Evolutionary conservation across 2,888 invertebrate genomes (phyloP), one percentile per base, ranked within the genome.

Genomic region (Stratiomys singularior): DNA sequence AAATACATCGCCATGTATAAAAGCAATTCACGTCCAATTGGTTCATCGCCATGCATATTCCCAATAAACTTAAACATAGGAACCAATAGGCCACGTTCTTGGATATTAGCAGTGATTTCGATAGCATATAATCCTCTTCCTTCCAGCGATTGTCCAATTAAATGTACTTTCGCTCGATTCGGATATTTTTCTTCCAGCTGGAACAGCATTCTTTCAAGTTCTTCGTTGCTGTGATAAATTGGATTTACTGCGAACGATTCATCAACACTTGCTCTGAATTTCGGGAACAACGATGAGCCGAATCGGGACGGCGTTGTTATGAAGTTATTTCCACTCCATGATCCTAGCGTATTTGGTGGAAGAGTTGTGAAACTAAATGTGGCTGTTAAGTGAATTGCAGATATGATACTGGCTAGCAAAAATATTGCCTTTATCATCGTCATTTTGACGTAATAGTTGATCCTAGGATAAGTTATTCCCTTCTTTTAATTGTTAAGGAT

Each of bases 41-140:
- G 90, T 87, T 98, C 98, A 84, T 98, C 97, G 1, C 98, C 98
- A 85, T 98, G 97, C 97, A 98, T 98, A 84, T 98, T 98, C 13
- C 94, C 97, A 78, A 98, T 94, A 88, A 94, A 96, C 85, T 98
- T 98, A 82, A 98, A 93, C 89, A 96, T 95, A 0, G 98, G 98
- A 82, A 94, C 92, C 88, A 84, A 91, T 86, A 86, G 90, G 88
- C 83, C 81, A 15, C 87, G 84, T n/a, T 85, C 82, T 7, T 83
- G 82, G 9, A 93, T 92, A 87, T 94, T 93, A 82, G 92, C 90
- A 72, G 93, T 92, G 79, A 94, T 94, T 87, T 97, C 94, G 76
- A 87, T 79, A 0, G 83, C 85, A 89, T 95, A 90, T 78, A 99
- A 87, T 80, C 95, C 93, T 15, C 95, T 89, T 44, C 93, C 93